Evolutionary conservation across 2,888 invertebrate genomes (phyloP), one percentile per base, ranked within the genome.

Genomic region (Drosophila atroscutellata): DNA sequence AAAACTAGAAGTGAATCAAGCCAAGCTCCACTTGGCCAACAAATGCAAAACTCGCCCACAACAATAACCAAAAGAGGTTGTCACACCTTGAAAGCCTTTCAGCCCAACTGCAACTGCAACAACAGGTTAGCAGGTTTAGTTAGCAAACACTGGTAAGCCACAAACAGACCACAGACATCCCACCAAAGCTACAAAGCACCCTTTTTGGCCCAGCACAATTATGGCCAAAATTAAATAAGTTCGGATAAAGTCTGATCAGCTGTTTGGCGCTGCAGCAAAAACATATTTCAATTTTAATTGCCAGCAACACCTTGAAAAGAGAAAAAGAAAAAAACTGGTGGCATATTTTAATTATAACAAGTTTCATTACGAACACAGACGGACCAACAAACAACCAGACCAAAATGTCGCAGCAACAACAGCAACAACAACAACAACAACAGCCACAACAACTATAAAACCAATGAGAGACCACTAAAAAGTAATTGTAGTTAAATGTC

Each of bases 401-500:
- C 65, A 77, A 89, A 87, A 73, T 83, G 79, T 67, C 70, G 63
- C 50, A 57, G 60, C 52, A 37, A 55, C 36, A 56, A 15, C 28
- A 13, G 39, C 54, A 66, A 34, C 61, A 47, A 51, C 61, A 56
- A 45, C 45, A 68, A 34, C 50, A 51, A 2, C 24, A 26, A 26
- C 26, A 26, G 47, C 37, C 2, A 45, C 24, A 45, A 45, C 45
- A 34, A 37, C 28, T 9, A 57, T 60, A 67, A 70, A 69, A 57
- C 65, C 70, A 75, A 72, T 69, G 73, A 82, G 75, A 85, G 84
- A 86, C 77, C 85, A 84, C 87, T 89, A 77, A 89, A 81, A 86
- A 73, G 89, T 88, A 90, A 87, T 87, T 90, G 90, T 88, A 78
- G 83, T 76, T 87, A 90, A 87, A 87, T 87, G 86, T 90, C 86